phyloP scores from a whole-genome alignment of 53 echinoderm and acorn worm genomes.

The Arbacia lixula region DNA sequence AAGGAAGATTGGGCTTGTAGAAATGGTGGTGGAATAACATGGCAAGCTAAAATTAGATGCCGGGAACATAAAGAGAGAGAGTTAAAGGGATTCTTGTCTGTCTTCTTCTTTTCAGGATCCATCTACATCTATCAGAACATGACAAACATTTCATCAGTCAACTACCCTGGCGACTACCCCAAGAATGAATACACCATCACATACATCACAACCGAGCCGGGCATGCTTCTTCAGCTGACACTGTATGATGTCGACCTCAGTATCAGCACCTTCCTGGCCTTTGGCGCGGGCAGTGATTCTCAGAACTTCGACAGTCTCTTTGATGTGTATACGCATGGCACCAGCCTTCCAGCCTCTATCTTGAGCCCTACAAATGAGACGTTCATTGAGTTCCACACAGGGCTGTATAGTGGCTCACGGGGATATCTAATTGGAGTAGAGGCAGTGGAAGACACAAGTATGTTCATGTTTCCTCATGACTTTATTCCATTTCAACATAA shows the following conservation, averaged over 20 bases:
- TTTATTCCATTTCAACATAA: too few species aligned
- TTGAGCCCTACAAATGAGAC: background rate
- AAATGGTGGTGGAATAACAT: too few species aligned
- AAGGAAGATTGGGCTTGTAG: too few species aligned
- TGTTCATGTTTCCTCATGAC: too few species aligned
- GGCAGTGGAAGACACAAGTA: constrained; percentile 12
- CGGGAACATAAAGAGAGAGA: too few species aligned
- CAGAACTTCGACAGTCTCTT: background rate
- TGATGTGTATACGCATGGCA: constrained; percentile 2
- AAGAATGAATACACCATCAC: background rate
- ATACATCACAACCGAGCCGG: constrained; percentile 24
- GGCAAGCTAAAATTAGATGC: too few species aligned
- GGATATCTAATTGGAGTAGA: constrained; percentile 18
- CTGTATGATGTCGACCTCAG: constrained; percentile 4
- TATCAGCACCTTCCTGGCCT: background rate
- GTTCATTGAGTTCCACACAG: constrained; percentile 17
- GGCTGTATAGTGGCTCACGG: background rate
- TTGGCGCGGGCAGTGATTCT: background rate
- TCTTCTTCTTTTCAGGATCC: background rate
- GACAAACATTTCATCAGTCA: constrained; percentile 10
- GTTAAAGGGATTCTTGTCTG: too few species aligned
- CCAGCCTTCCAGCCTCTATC: background rate
- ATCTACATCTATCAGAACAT: constrained; percentile 16
- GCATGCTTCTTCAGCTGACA: constrained; percentile 1
- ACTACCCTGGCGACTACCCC: constrained; percentile 21